Evolutionary conservation across 2,888 invertebrate species (phyloP).

Genomic region (Scotopteryx bipunctaria): DNA sequence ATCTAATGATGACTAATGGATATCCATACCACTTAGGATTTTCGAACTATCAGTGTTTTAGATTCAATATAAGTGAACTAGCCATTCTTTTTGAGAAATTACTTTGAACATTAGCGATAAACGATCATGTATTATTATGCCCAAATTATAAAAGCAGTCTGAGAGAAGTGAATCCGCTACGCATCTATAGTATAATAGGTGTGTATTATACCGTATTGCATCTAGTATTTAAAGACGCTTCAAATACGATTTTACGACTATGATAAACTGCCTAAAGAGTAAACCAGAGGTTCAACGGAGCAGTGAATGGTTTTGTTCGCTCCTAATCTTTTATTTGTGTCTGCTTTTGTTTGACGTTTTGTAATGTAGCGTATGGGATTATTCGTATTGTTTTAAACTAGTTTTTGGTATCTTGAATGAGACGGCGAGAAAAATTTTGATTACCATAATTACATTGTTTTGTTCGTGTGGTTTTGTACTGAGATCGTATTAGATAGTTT

Average conservation of each 20-base stretch:
- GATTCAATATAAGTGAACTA: too few relatives aligned
- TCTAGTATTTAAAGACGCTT: constrained; percentile 23
- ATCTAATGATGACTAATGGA: not conserved
- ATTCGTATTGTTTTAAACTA: constrained; percentile 33
- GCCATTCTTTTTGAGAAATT: too few relatives aligned
- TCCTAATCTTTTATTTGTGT: constrained; percentile 38
- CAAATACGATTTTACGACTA: constrained; percentile 39
- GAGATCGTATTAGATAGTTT: constrained; percentile 6
- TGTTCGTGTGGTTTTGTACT: constrained; percentile 18
- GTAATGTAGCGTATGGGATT: constrained; percentile 29
- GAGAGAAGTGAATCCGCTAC: too few relatives aligned
- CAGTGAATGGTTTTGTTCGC: constrained; percentile 39
- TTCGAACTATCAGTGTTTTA: too few relatives aligned
- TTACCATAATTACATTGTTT: constrained; percentile 27
- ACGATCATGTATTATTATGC: too few relatives aligned
- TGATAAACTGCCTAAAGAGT: constrained; percentile 37
- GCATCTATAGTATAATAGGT: constrained; percentile 22
- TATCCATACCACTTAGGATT: too few relatives aligned
- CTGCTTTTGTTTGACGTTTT: constrained; percentile 30
- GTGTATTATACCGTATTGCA: constrained; percentile 21
- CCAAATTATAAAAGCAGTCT: constrained; percentile 5
- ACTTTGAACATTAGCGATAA: too few relatives aligned
- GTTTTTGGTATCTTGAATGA: constrained; percentile 23
- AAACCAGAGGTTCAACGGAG: constrained; percentile 32
- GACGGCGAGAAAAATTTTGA: constrained; percentile 26